These are phyloP conservation scores for Protosalanx chinensis DNA, from an alignment of 2,797 vertebrate genomes.

Conservation along the genomic window DNA sequence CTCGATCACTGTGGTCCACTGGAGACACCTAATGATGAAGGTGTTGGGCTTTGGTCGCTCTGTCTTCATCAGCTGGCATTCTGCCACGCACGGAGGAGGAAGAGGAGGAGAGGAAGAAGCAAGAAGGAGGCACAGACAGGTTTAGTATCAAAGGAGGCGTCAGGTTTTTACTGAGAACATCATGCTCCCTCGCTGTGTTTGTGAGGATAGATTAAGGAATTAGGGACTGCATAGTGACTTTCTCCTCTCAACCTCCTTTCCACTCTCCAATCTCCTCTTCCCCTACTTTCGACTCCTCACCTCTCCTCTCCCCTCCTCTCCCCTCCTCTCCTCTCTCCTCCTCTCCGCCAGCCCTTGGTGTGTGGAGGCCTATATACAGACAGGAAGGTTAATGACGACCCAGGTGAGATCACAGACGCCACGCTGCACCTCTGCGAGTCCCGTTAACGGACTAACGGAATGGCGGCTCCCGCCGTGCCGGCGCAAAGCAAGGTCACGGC, in stretches of 20 bases:
- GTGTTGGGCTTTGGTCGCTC: slow-evolving; percentile 97
- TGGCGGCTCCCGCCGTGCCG: slow-evolving; percentile 58
- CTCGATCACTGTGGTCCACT: slow-evolving; percentile 98
- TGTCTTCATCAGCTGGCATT: slow-evolving; percentile 98
- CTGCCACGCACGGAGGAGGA: slow-evolving; percentile 64
- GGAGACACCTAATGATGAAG: slow-evolving; percentile 97
- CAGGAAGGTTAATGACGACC: slow-evolving; percentile 75
- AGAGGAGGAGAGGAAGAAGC: not conserved
- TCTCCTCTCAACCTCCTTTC: slow-evolving; percentile 27
- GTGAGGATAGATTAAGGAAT: not conserved
- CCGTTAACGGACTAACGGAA: slow-evolving; percentile 61
- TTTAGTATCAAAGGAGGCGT: not conserved
- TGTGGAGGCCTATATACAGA: slow-evolving; percentile 69
- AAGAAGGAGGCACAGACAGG: not conserved
- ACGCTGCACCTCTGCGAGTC: slow-evolving; percentile 55
- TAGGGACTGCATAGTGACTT: not conserved
- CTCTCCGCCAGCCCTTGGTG: not conserved
- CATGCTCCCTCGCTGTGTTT: not conserved
- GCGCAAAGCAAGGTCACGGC: slow-evolving; percentile 74
- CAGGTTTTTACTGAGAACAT: not conserved
- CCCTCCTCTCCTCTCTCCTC: not conserved
- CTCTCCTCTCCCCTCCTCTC: not conserved
- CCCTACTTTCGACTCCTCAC: not conserved
- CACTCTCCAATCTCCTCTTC: not conserved
- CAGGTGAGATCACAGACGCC: slow-evolving; percentile 49